Base-by-base conservation (phyloP, 2,113 vertebrate genomes). In the Crypturellus undulatus region DNA sequence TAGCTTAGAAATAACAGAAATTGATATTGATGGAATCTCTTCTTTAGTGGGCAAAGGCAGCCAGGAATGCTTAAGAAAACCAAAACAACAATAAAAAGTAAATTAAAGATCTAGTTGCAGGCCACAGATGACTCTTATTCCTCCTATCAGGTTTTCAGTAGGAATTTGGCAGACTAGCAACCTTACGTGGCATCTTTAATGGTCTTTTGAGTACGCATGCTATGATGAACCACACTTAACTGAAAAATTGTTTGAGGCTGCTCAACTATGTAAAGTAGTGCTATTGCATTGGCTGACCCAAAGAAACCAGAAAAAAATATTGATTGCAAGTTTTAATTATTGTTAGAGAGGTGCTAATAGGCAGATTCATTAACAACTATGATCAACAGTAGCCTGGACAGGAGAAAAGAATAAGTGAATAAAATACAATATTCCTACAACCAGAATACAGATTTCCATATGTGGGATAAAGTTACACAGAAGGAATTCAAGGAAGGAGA, bases 1-100 rank as follows among this genome's bases (percentile, higher is more conserved):
- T 42, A 92, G 59, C 71, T 92, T 94, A 81, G 80, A 85, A 96
- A 93, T 63, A 96, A 84, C 49, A 73, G 80, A 94, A 96, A 94
- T 58, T 83, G 71, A 83, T 96, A 87, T 79, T 94, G 90, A 97
- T 94, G 83, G 58, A 67, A 89, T 95, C 94, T 97, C 92, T 92
- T 94, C 60, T 92, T 90, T 54, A 95, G 87, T 96, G 90, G 85
- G 78, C 68, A 90, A 91, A 79, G 47, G 49, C 75, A 95, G 84
- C 68, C 87, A 96, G 71, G 78, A 97, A 94, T 84, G 58, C 43
- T 92, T 79, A 93, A 84, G 58, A 60, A 96, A 96, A 91, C 60
- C 8, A 21, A 96, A 97, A 95, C 69, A 92, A 91, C 71, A 96
- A 85, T 85, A 85, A 91, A 58, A 96, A 97, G 40, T 83, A 85